Evolutionary conservation across 2,113 vertebrate species (phyloP), one percentile per base, ranked within the genome.

Genomic region (Menura novaehollandiae): DNA sequence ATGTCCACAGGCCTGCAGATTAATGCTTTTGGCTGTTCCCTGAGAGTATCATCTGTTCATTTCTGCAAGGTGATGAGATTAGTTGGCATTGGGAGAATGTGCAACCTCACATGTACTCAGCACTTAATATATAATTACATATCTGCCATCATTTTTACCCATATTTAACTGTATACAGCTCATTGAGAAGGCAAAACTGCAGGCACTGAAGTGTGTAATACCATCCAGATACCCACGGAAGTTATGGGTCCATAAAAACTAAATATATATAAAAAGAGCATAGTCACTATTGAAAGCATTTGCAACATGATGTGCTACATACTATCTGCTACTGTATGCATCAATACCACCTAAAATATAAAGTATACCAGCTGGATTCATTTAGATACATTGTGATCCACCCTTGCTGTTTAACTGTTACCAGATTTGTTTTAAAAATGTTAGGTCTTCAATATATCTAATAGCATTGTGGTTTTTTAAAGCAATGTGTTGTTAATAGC

Each of bases 31-130:
- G 35, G 43, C 33, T 64, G 16, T 60, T 74, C 60, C 49, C 55
- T 64, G 47, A 44, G 24, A 77, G 33, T 47, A 39, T 58, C 3
- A 26, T 43, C 18, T 76, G 14, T 35, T 77, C 74, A 21, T 24
- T 90, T 47, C 39, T 55, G n/a, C 44, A 55, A 55, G 59, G 44
- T 52, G 51, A 15, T 28, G 58, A 80, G 67, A 28, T 62, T 3
- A 2, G 52, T 2, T 2, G 2, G n/a, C 0, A 0, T 20, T 68
- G 58, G 18, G 44, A 72, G 52, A 56, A 71, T 27, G 19, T 37
- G 26, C 47, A 77, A 62, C 30, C 58, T 20, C 30, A 39, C 15
- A 8, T 7, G 5, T 66, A 67, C 47, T 47, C 66, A 69, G 41
- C 43, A 55, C 15, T 59, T 23, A 32, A 18, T 56, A 47, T 47